Percentiles rank a stretch among this genome's conserved stretches.
These are phyloP conservation scores for Chaetodon auriga DNA, from an alignment of 2,113 vertebrate species.

Conservation along the genomic window DNA sequence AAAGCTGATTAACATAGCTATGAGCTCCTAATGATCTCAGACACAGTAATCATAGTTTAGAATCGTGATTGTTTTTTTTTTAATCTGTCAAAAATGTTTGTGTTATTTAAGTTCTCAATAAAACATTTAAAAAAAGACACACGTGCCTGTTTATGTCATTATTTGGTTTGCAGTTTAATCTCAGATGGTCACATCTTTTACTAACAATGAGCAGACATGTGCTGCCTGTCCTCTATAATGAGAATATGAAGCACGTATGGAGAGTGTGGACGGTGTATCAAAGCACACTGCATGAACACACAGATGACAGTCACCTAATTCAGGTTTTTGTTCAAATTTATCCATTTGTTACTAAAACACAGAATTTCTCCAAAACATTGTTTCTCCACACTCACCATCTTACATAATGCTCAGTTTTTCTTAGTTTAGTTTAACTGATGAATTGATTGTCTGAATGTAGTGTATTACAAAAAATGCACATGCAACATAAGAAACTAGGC, in stretches of 20 bases:
- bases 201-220: too few relatives aligned
- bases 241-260: too few relatives aligned
- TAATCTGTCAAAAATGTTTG: not conserved
- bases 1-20: constrained; percentile 10
- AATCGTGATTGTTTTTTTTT: constrained; percentile 27
- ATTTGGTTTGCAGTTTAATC: not conserved
- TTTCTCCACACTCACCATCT: too few relatives aligned
- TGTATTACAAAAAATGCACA: not conserved
- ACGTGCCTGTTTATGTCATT: not conserved
- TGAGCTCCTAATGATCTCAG: not conserved
- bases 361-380: too few relatives aligned
- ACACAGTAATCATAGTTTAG: constrained; percentile 6
- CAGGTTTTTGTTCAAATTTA: not conserved
- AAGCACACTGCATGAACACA: too few relatives aligned
- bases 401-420: not conserved
- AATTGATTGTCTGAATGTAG: not conserved
- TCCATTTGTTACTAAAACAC: not conserved
- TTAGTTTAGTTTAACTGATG: not conserved
- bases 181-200: too few relatives aligned
- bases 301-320: too few relatives aligned
- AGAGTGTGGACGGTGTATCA: too few relatives aligned
- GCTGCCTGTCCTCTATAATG: too few relatives aligned
- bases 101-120: constrained; percentile 56
- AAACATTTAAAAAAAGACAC: not conserved
- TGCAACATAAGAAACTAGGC: not conserved